A percentile compares a stretch with the other conserved stretches of the same genome.
phyloP scores from a whole-genome alignment of 2,113 vertebrate genomes.

The Corydoras sp. region DNA sequence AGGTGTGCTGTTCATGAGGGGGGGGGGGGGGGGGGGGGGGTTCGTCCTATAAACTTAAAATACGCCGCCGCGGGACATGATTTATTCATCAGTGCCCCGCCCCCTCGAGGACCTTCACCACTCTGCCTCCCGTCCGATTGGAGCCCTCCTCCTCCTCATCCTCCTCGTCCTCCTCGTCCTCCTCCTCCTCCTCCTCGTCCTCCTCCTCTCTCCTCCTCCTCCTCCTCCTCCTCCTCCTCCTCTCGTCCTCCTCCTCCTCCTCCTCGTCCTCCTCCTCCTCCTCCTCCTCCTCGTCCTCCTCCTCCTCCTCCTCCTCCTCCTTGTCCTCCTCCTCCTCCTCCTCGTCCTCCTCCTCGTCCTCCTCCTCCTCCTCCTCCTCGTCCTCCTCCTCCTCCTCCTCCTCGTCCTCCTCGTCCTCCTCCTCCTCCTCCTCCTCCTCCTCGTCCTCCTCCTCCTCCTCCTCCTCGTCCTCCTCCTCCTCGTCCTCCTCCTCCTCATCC shows the following conservation, averaged over 20 bases:
- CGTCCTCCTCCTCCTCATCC: neutral
- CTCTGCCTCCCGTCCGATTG: neutral
- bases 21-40: slow-evolving; percentile 46
- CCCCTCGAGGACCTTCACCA: slow-evolving; percentile 20
- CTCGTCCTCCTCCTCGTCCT: no score
- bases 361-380: neutral
- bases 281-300: no score
- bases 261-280: neutral
- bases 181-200: no score
- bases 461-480: neutral
- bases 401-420: no score
- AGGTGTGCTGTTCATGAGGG: slow-evolving; percentile 62
- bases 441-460: no score
- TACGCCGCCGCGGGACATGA: slow-evolving; percentile 54
- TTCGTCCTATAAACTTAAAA: slow-evolving; percentile 67
- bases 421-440: no score
- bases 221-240: neutral
- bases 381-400: neutral
- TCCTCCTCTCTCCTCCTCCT: no score
- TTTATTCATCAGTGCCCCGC: slow-evolving; percentile 64
- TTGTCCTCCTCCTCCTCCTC: no score
- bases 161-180: no score
- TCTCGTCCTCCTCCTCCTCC: no score
- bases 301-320: no score
- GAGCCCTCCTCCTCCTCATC: neutral